Conservation (phyloP, 1,140 invertebrate genomes). For the Drepana arcuata region DNA sequence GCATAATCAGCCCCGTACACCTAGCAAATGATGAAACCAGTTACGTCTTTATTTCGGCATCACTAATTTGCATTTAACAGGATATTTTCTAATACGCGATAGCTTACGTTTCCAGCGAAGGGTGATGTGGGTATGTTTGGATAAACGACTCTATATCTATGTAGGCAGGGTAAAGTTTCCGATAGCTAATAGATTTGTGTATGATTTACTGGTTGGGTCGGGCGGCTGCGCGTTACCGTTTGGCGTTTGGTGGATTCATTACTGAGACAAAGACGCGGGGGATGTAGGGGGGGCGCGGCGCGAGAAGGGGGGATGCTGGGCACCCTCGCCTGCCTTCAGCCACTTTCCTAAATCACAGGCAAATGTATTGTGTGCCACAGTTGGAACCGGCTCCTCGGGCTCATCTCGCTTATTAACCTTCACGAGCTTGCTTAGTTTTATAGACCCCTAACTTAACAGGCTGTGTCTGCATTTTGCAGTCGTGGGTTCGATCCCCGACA, state of each 20-base stretch:
- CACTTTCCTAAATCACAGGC: conserved; percentile 65
- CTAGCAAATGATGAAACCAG: too few relatives aligned
- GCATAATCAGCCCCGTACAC: too few relatives aligned
- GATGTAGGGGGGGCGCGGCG: conserved; percentile 10
- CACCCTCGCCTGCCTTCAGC: conserved; percentile 24
- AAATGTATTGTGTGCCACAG: conserved; percentile 51
- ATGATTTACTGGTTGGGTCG: conserved; percentile 40
- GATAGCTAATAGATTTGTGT: conserved; percentile 26
- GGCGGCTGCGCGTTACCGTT: conserved; percentile 59
- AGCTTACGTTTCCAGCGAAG: conserved; percentile 50
- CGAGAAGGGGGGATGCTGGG: conserved; percentile 11
- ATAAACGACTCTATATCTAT: conserved; percentile 19
- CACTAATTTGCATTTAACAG: conserved; percentile 57
- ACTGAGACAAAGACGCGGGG: conserved; percentile 55
- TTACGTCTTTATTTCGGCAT: conserved; percentile 39
- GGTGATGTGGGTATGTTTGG: too few relatives aligned
- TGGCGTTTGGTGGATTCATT: conserved; percentile 67
- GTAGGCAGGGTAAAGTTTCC: conserved; percentile 34
- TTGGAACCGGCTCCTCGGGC: too few relatives aligned
- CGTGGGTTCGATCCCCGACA: too few relatives aligned
- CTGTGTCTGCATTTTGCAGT: too few relatives aligned
- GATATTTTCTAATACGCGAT: conserved; percentile 58
- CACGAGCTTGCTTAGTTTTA: too few relatives aligned
- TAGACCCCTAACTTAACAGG: too few relatives aligned
- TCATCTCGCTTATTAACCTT: too few relatives aligned